phyloP scores from a whole-genome alignment of 2,113 vertebrate species.

The Bubo bubo region DNA sequence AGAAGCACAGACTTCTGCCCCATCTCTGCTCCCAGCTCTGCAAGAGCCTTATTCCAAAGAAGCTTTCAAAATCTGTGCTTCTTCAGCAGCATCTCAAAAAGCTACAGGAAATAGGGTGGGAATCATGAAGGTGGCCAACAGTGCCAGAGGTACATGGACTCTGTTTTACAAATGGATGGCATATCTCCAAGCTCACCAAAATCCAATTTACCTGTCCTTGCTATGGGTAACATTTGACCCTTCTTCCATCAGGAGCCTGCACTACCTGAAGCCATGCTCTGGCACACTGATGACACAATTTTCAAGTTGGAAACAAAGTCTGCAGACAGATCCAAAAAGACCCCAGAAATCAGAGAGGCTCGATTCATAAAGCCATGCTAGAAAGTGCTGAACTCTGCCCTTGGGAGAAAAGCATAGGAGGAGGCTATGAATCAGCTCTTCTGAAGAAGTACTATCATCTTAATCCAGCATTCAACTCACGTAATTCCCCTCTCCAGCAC shows the following conservation, averaged over 20 bases:
- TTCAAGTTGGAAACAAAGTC: not conserved
- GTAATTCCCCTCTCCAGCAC: not conserved
- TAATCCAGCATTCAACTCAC: not conserved
- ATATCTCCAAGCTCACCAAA: not conserved
- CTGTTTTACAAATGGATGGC: not conserved
- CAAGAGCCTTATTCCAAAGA: not conserved
- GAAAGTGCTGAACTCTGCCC: not conserved
- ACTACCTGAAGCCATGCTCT: not conserved
- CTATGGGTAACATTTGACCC: not conserved
- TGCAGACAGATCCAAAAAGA: not conserved
- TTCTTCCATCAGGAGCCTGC: not conserved
- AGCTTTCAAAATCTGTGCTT: not conserved
- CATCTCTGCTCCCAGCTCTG: not conserved
- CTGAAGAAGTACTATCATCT: not conserved
- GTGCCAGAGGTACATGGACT: not conserved
- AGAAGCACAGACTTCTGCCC: not conserved
- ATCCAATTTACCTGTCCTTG: not conserved
- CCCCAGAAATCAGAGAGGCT: not conserved
- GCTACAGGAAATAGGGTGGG: not conserved
- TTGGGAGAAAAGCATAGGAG: not conserved
- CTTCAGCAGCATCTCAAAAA: not conserved
- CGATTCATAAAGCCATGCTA: not conserved
- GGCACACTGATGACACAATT: not conserved
- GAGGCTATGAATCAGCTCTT: not conserved
- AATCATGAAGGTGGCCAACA: not conserved